Conservation (phyloP, 1,140 invertebrate species). For the Akabosia matsudoensis region DNA sequence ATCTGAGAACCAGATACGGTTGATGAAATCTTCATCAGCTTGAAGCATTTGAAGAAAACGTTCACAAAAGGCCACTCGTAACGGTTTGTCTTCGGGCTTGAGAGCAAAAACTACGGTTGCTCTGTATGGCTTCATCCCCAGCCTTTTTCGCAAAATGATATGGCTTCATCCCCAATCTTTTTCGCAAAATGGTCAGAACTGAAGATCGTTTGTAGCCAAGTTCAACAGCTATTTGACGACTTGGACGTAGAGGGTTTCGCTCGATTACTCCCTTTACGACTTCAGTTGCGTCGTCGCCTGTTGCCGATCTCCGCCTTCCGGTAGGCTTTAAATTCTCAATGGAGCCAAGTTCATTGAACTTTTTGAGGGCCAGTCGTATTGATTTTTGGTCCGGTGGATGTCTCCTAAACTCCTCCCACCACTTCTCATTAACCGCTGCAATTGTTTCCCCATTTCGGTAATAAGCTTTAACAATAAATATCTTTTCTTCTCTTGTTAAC, state of each 20-base stretch:
- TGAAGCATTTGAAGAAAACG: neutral
- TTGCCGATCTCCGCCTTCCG: neutral
- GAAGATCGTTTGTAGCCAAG: neutral
- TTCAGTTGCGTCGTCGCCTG: neutral
- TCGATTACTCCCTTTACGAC: neutral
- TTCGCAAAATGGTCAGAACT: neutral
- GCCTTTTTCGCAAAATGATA: too few relatives aligned
- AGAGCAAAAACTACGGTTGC: neutral
- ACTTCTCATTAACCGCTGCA: too few relatives aligned
- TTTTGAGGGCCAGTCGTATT: too few relatives aligned
- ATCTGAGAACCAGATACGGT: neutral
- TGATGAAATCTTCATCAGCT: neutral
- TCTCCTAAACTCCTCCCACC: too few relatives aligned
- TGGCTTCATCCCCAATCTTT: too few relatives aligned
- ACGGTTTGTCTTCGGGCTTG: neutral
- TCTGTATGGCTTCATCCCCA: neutral
- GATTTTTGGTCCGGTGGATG: too few relatives aligned
- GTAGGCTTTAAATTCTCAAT: neutral
- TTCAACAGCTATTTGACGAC: neutral
- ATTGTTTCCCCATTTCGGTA: too few relatives aligned
- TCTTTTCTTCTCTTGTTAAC: too few relatives aligned
- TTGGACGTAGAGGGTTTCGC: neutral
- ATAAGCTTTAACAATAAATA: too few relatives aligned
- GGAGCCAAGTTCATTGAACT: too few relatives aligned
- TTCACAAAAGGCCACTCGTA: neutral